phyloP scores from a whole-genome alignment of 2,113 vertebrate species.

The Actenoides lindsayi region DNA sequence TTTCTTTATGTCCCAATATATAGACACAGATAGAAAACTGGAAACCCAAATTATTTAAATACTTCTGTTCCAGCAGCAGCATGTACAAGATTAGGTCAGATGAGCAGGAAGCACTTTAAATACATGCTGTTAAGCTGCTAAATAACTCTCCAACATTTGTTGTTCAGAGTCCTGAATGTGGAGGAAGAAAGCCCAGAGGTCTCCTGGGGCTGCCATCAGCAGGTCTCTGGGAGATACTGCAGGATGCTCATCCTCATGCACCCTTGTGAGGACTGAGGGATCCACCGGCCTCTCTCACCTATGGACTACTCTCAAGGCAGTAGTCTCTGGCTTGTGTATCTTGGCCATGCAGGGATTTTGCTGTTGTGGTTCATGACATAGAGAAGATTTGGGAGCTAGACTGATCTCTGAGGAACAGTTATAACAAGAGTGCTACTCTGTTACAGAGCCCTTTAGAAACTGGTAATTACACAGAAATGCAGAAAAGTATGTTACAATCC shows the following conservation, averaged over 20 bases:
- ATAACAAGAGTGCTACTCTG: background rate
- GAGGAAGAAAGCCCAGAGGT: background rate
- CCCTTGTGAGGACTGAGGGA: background rate
- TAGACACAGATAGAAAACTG: background rate
- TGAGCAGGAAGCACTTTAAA: background rate
- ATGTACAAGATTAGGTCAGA: background rate
- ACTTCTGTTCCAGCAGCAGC: background rate
- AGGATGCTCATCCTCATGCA: background rate
- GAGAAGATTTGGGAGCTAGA: background rate
- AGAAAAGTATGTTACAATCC: background rate
- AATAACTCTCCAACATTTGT: background rate
- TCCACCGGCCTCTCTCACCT: background rate
- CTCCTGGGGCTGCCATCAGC: background rate
- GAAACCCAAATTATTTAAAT: background rate
- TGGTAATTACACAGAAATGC: background rate
- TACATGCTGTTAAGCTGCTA: background rate
- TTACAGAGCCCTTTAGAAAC: background rate
- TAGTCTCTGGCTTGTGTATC: background rate
- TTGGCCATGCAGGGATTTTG: background rate
- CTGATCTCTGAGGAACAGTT: background rate
- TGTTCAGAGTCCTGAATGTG: rapidly evolving
- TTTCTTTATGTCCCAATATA: background rate
- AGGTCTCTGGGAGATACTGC: background rate
- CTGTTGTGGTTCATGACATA: background rate
- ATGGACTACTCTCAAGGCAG: background rate